These are phyloP conservation scores for Plectus sambesii DNA, from an alignment of 1,140 invertebrate genomes.

Conservation along the genomic window DNA sequence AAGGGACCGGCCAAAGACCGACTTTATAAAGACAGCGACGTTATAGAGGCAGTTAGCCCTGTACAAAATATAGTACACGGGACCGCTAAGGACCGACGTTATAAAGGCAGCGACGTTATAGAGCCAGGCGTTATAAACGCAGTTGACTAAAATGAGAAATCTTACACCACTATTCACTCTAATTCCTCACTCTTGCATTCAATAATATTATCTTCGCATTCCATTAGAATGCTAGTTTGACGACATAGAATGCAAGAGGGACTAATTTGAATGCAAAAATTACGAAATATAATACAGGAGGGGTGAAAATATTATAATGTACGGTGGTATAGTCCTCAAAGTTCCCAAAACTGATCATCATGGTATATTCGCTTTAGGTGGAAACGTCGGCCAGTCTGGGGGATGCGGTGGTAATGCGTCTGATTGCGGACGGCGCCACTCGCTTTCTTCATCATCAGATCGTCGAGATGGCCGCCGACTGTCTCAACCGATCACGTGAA, in stretches of 20 bases:
- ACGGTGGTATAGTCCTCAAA: neutral
- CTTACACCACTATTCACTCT: neutral
- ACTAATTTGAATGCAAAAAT: no score
- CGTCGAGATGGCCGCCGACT: conserved; percentile 50
- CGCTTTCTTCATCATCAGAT: conserved; percentile 52
- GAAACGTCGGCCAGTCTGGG: conserved; percentile 17
- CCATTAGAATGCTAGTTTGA: no score
- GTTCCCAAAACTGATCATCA: neutral
- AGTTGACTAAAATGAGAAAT: no score
- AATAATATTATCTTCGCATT: conserved; percentile 47
- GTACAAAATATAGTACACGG: no score
- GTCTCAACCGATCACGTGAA: conserved; percentile 49
- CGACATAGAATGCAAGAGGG: no score
- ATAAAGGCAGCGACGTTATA: no score
- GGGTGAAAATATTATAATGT: neutral
- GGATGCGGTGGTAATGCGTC: conserved; percentile 31
- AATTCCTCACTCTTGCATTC: neutral
- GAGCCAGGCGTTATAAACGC: no score
- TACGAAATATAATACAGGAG: no score
- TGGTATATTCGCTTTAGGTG: conserved; percentile 2
- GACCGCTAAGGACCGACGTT: no score
- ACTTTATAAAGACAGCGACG: no score
- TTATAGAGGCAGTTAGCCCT: neutral
- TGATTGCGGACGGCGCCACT: conserved; percentile 48
- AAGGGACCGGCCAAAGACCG: neutral